Evolutionary conservation across 2,888 invertebrate genomes (phyloP), one percentile per base, ranked within the genome.

Genomic region (Tortricodes alternella): DNA sequence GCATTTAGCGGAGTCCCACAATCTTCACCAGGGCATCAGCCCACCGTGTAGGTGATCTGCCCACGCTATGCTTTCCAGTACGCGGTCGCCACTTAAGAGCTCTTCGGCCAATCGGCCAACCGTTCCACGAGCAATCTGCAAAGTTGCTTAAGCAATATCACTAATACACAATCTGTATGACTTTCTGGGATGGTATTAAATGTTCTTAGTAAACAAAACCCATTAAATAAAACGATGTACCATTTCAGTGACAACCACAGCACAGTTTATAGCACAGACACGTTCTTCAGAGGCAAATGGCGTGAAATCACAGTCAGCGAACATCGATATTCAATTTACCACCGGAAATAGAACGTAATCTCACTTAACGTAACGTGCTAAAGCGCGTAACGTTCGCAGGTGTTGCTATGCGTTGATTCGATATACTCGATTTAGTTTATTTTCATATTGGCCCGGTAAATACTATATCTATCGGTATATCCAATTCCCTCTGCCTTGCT

Each of bases 241-340:
- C 29, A 29, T 11, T 8, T 29, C 4, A 29, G n/a, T 29, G 4
- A 29, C 29, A 29, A n/a, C 9, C n/a, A 29, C 11, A 11, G 3
- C 39, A 23, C 24, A 24, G 41, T 41, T 16, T 29, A 29, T n/a
- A 24, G 23, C 24, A 3, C 2, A 41, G 15, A 24, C 38, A 32
- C 21, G 48, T 49, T 15, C 48, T 39, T 18, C 18, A 38, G 44
- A 50, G 29, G 44, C 56, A 44, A 37, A 70, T 65, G 64, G 66
- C 67, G 73, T 76, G 73, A 74, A 78, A 79, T 80, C 78, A 69
- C 73, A 67, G 67, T 64, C 69, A 63, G 73, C 71, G 67, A 72
- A 79, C 76, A 76, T 69, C 73, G 74, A 77, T 80, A 80, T 78
- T 74, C 76, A 78, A 79, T 81, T 74, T 71, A 66, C 66, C 62